A percentile compares a stretch with the other conserved stretches of the same genome.
Conservation (phyloP, 1,140 invertebrate species). For the Mya arenaria region DNA sequence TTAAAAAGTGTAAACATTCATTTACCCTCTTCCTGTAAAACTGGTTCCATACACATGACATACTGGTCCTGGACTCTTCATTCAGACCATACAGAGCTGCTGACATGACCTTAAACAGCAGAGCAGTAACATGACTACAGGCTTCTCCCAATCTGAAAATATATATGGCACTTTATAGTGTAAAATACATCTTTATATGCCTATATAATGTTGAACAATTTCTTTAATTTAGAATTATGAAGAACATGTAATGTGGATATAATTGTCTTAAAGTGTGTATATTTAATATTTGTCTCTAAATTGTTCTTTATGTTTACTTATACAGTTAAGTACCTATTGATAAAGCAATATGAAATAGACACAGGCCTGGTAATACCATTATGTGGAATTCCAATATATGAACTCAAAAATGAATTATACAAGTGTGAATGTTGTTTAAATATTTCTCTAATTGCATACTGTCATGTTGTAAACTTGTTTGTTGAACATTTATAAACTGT, state of each 20-base stretch:
- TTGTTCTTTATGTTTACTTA: neutral
- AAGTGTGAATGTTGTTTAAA: neutral
- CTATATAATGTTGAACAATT: neutral
- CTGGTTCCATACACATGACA: constrained; percentile 24
- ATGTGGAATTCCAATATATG: neutral
- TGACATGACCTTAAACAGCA: constrained; percentile 22
- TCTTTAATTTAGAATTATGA: neutral
- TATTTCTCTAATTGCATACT: neutral
- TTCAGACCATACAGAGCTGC: neutral
- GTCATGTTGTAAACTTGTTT: neutral
- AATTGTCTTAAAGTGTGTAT: neutral
- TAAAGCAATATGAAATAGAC: neutral
- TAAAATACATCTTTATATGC: neutral
- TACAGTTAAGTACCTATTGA: neutral
- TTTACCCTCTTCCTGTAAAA: constrained; percentile 35
- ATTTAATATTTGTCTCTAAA: neutral
- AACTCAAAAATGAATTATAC: neutral
- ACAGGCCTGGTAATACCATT: neutral
- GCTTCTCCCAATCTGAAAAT: constrained; percentile 48
- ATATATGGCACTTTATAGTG: neutral
- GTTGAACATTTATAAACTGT: neutral
- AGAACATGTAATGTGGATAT: neutral
- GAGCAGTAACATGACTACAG: constrained; percentile 40
- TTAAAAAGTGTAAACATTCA: neutral
- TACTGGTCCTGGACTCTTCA: neutral